Evolutionary conservation across 1,140 invertebrate genomes (phyloP).

Genomic region (Ericerus pela): DNA sequence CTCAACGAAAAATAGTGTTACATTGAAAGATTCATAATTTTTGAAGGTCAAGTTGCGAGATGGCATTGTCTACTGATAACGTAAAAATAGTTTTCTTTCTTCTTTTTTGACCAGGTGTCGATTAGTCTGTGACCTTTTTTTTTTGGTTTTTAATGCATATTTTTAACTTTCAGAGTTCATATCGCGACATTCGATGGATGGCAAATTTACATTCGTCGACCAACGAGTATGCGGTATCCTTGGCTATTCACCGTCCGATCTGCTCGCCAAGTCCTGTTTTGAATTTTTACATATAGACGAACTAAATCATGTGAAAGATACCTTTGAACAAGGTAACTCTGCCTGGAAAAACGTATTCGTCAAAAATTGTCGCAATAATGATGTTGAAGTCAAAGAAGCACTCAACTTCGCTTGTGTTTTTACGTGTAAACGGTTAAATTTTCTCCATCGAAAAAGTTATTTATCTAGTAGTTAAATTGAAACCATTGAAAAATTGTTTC

Average conservation of each 20-base stretch:
- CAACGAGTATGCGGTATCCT: constrained; percentile 81
- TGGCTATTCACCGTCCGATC: constrained; percentile 83
- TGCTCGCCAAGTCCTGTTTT: constrained; percentile 87
- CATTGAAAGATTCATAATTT: too few relatives aligned
- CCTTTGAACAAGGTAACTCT: constrained; percentile 96
- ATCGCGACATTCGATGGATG: constrained; percentile 82
- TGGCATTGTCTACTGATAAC: neutral
- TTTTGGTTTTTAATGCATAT: neutral
- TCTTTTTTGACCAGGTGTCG: neutral
- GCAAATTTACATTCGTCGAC: constrained; percentile 97
- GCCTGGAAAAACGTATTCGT: too few relatives aligned
- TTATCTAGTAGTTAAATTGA: too few relatives aligned
- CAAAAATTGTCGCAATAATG: too few relatives aligned
- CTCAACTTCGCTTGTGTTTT: too few relatives aligned
- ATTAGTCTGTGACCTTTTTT: constrained; percentile 1
- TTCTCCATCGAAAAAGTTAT: too few relatives aligned
- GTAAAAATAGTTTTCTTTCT: neutral
- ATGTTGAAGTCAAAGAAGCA: too few relatives aligned
- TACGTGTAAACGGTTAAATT: too few relatives aligned
- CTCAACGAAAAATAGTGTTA: too few relatives aligned
- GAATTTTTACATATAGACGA: constrained; percentile 95
- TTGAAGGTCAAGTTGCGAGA: too few relatives aligned
- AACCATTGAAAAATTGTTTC: too few relatives aligned
- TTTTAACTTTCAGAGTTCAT: constrained; percentile 60
- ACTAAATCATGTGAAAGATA: constrained; percentile 90